Conservation (phyloP, 2,888 invertebrate species). For the Boloria euphrosyne region DNA sequence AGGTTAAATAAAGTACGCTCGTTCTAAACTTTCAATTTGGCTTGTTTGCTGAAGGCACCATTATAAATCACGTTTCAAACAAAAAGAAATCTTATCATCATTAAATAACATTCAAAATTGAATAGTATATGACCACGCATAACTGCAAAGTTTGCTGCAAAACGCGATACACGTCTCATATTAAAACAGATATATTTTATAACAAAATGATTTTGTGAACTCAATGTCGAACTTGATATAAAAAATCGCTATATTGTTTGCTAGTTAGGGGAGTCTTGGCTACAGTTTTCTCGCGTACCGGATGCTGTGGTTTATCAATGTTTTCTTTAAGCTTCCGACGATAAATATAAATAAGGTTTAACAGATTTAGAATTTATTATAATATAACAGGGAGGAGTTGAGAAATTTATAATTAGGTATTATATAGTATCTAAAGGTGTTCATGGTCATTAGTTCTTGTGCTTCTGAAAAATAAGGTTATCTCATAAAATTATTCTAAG, state of each 20-base stretch:
- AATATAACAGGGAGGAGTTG: too few species aligned
- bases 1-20: slow-evolving; percentile 38
- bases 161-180: slow-evolving; percentile 33
- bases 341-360: too few species aligned
- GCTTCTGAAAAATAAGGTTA: too few species aligned
- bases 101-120: slow-evolving; percentile 11
- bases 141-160: slow-evolving; percentile 30
- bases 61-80: slow-evolving; percentile 19
- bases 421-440: too few species aligned
- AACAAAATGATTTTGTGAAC: slow-evolving; percentile 30
- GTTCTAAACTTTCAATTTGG: slow-evolving; percentile 38
- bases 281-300: too few species aligned
- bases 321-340: too few species aligned
- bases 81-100: slow-evolving; percentile 18
- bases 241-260: slow-evolving; percentile 1
- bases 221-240: slow-evolving; percentile 15
- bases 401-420: too few species aligned
- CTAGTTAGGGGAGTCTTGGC: too few species aligned
- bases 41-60: slow-evolving; percentile 27
- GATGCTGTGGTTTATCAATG: too few species aligned
- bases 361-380: too few species aligned
- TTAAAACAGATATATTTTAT: slow-evolving; percentile 36
- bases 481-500: too few species aligned
- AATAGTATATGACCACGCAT: slow-evolving; percentile 12
- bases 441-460: too few species aligned